Percentiles rank a stretch among this genome's conserved stretches.
These are phyloP conservation scores for Fulica atra DNA, from an alignment of 2,113 vertebrate species.

Conservation along the genomic window DNA sequence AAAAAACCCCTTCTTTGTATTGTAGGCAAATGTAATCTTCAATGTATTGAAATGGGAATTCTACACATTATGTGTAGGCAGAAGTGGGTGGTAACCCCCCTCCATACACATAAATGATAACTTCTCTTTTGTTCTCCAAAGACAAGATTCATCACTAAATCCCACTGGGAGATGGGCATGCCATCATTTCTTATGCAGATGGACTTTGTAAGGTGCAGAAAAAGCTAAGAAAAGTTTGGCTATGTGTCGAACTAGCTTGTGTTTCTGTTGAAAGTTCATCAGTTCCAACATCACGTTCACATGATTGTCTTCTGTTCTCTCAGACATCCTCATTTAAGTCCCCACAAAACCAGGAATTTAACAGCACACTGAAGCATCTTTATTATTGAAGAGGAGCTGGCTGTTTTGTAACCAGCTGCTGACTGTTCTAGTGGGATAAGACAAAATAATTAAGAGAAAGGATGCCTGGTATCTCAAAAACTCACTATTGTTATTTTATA, in stretches of 20 bases:
- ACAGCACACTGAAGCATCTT: background rate
- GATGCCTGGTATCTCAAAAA: conserved; percentile 27
- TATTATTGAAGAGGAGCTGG: background rate
- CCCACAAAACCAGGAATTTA: background rate
- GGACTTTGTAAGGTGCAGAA: background rate
- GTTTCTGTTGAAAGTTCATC: background rate
- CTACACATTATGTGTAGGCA: background rate
- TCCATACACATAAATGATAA: background rate
- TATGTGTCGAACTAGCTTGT: background rate
- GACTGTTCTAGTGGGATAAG: background rate
- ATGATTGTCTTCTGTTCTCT: background rate
- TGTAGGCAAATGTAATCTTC: background rate
- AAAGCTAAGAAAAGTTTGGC: background rate
- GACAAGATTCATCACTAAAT: background rate
- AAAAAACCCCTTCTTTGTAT: background rate
- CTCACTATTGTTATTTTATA: background rate
- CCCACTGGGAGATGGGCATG: background rate
- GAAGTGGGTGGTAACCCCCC: background rate
- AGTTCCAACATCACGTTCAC: background rate
- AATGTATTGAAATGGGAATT: background rate
- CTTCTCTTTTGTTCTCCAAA: background rate
- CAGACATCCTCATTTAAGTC: background rate
- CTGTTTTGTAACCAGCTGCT: background rate
- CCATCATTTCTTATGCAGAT: background rate
- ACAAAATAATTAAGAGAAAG: conserved; percentile 9